These are phyloP conservation scores for Dryomyza anilis DNA, from an alignment of 2,888 invertebrate species.

Conservation along the genomic window DNA sequence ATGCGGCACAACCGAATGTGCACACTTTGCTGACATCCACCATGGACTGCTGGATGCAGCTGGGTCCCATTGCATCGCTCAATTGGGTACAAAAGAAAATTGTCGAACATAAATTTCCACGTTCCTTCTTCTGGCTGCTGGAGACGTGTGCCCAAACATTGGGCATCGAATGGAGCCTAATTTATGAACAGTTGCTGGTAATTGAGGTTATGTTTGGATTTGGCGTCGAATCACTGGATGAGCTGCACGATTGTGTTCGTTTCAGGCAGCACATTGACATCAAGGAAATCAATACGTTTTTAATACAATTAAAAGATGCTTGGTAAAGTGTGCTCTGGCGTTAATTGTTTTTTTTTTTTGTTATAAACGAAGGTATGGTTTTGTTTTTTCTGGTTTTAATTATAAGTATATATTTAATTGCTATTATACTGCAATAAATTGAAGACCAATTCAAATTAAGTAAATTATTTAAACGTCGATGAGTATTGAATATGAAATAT, in stretches of 20 bases:
- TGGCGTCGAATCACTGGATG: slow-evolving; percentile 47
- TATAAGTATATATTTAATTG: too few relatives aligned
- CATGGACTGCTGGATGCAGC: slow-evolving; percentile 57
- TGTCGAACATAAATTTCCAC: slow-evolving; percentile 47
- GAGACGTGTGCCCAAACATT: slow-evolving; percentile 55
- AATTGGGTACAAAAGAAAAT: slow-evolving; percentile 39
- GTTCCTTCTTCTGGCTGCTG: slow-evolving; percentile 57
- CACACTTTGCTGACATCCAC: slow-evolving; percentile 48
- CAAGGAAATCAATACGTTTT: slow-evolving; percentile 46
- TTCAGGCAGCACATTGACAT: slow-evolving; percentile 38
- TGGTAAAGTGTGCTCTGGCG: slow-evolving; percentile 43
- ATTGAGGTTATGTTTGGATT: slow-evolving; percentile 55
- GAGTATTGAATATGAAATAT: too few relatives aligned
- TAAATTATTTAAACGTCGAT: too few relatives aligned
- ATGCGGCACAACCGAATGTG: not conserved
- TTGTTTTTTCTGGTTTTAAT: too few relatives aligned
- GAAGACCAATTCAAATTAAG: too few relatives aligned
- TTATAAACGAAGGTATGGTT: too few relatives aligned
- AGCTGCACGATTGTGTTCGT: slow-evolving; percentile 42
- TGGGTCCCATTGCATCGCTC: slow-evolving; percentile 40
- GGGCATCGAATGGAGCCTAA: slow-evolving; percentile 44
- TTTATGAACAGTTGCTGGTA: slow-evolving; percentile 55
- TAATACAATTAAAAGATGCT: slow-evolving; percentile 40
- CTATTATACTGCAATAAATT: too few relatives aligned
- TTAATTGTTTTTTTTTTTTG: not conserved